These are phyloP conservation scores for Grus americana DNA, from an alignment of 2,113 vertebrate genomes.

Conservation along the genomic window DNA sequence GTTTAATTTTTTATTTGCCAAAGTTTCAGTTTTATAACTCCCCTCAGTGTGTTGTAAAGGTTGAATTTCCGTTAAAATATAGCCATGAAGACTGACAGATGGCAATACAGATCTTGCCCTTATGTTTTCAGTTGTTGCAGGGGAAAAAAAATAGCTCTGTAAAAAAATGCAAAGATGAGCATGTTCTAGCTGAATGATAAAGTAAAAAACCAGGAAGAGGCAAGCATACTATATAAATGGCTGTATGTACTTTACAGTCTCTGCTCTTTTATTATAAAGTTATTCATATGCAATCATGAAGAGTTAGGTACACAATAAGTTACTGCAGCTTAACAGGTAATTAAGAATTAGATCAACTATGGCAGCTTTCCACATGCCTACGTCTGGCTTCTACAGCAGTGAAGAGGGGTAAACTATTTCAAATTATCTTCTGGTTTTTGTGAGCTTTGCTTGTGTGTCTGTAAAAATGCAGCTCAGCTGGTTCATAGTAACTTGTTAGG, in stretches of 20 bases:
- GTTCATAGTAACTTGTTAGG: constrained; percentile 15
- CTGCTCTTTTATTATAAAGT: not conserved
- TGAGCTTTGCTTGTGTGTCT: not conserved
- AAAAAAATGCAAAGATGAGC: not conserved
- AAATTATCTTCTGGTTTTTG: not conserved
- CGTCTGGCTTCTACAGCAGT: not conserved
- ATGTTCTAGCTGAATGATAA: not conserved
- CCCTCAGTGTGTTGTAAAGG: not conserved
- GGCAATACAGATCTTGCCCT: not conserved
- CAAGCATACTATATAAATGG: not conserved
- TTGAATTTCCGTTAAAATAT: not conserved
- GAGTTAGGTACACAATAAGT: not conserved
- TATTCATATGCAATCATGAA: not conserved
- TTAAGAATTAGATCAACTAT: not conserved
- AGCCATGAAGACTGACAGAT: not conserved
- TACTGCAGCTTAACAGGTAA: constrained; percentile 60
- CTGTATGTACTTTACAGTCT: not conserved
- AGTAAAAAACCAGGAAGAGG: not conserved
- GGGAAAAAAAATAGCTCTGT: not conserved
- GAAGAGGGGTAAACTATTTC: not conserved
- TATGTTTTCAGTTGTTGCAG: not conserved
- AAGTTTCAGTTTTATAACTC: not conserved
- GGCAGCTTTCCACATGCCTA: not conserved
- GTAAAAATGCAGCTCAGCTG: not conserved
- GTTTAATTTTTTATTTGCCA: not conserved